phyloP scores from a whole-genome alignment of 2,797 vertebrate genomes.

The Chlorospingus flavigularis region DNA sequence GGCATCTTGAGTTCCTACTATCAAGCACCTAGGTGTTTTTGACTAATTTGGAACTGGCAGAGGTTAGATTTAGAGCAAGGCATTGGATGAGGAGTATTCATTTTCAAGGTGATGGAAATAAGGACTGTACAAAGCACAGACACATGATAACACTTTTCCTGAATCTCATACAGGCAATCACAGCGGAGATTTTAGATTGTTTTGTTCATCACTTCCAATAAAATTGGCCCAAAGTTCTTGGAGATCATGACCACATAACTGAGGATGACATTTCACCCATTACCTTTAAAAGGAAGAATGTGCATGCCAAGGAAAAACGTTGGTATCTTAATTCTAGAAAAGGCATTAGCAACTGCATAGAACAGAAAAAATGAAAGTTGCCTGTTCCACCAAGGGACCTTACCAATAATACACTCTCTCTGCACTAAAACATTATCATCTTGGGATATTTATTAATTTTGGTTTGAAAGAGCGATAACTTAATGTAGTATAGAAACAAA shows the following conservation, averaged over 20 bases:
- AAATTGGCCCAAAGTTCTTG: not conserved
- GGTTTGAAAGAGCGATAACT: not conserved
- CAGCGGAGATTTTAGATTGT: not conserved
- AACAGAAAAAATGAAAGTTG: not conserved
- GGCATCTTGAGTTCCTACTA: not conserved
- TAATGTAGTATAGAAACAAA: not conserved
- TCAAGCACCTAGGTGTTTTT: not conserved
- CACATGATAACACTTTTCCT: not conserved
- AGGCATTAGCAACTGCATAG: not conserved
- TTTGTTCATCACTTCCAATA: not conserved
- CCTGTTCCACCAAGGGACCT: not conserved
- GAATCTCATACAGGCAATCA: not conserved
- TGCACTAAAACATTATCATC: not conserved
- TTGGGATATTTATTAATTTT: not conserved
- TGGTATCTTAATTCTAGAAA: not conserved
- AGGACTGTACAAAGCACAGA: not conserved
- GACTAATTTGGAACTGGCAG: not conserved
- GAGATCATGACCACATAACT: not conserved
- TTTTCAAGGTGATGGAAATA: not conserved
- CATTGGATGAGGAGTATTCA: not conserved
- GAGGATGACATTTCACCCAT: not conserved
- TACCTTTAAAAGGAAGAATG: not conserved
- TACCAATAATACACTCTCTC: not conserved
- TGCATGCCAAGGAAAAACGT: not conserved
- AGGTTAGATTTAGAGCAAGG: not conserved